Conservation (phyloP, 1,140 invertebrate species). For the Solen grandis region DNA sequence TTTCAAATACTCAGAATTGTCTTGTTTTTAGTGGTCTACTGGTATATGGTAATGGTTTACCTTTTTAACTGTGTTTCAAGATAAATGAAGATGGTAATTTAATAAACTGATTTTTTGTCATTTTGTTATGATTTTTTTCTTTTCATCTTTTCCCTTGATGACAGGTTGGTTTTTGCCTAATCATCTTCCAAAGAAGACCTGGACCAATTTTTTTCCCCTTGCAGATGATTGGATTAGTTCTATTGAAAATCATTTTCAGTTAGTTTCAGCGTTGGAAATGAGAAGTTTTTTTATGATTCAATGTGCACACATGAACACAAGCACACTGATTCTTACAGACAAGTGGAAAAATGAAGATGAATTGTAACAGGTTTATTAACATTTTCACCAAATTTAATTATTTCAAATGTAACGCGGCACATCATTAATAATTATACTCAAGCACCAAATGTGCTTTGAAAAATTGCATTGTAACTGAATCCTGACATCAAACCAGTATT, state of each 20-base stretch:
- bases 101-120: too few species aligned
- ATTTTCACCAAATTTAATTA: background rate
- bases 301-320: background rate
- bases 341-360: background rate
- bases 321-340: background rate
- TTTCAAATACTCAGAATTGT: too few species aligned
- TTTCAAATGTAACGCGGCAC: background rate
- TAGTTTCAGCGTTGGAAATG: background rate
- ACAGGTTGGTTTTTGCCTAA: too few species aligned
- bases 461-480: constrained; percentile 26
- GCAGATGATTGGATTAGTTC: background rate
- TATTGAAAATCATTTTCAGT: background rate
- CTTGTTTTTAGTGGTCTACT: too few species aligned
- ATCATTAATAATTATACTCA: background rate
- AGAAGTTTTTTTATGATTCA: background rate
- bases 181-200: too few species aligned
- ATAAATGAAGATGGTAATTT: too few species aligned
- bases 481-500: constrained; percentile 23
- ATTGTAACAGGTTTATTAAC: background rate
- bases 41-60: too few species aligned
- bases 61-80: too few species aligned
- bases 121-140: too few species aligned
- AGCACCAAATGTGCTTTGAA: constrained; percentile 17
- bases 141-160: too few species aligned
- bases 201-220: too few species aligned